Base-by-base conservation (phyloP, 2,888 invertebrate species). In the Gisinianus flammeolus region DNA sequence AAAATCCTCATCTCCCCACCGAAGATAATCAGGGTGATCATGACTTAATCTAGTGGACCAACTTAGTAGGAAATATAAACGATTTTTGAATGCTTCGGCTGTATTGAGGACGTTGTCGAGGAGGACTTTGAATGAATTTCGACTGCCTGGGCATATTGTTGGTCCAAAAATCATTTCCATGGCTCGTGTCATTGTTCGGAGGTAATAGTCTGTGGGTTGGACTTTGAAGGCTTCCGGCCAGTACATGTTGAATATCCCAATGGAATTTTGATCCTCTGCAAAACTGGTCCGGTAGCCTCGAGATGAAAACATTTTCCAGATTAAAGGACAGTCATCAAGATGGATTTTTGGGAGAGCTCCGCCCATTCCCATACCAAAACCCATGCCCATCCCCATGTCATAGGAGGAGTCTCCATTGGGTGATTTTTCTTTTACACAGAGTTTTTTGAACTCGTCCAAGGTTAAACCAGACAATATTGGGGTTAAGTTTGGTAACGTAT, bases 51-150 rank as follows among this genome's bases (percentile, higher is more conserved):
- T 85, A 26, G 86, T 86, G 26, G 87, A 82, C 83, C 87, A 87
- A n/a, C 85, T 79, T 76, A 87, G 70, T 85, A 83, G 30, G 81
- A 70, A 70, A 52, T 44, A 28, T 6, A 69, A 26, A 4, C 44
- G 16, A 35, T 52, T 62, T 71, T 0, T 92, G 93, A 87, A 96
- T 95, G 85, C 92, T 91, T 26, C 90, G 90, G 8, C 90, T 89
- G 0, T 88, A 85, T 75, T 88, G 88, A 86, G 12, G 28, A 67
- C 22, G 26, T 64, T 33, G 33, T 64, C 74, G 6, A 74, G 33
- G 4, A 58, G 35, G 26, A 74, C 28, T 70, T 70, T 70, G 70
- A 70, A 70, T 52, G 70, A 70, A 1, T 2, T 8, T 26, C 70
- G 70, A 54, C 16, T 54, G 5, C 70, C 70, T 70, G 22, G 52